Evolutionary conservation across 1,140 invertebrate species (phyloP), one percentile per base, ranked within the genome.

Genomic region (Latrodectus geometricus): DNA sequence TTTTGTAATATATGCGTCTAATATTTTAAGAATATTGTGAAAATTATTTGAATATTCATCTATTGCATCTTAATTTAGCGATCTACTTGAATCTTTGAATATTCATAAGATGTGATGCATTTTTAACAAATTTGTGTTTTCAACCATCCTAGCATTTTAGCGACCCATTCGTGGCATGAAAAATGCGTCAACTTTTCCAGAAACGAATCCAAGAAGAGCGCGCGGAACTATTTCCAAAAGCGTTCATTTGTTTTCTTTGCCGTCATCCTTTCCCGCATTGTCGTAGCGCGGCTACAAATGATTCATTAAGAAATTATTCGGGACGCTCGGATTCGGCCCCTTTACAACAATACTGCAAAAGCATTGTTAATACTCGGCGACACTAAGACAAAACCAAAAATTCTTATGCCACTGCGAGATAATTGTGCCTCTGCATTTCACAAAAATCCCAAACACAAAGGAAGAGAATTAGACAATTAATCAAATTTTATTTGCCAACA

Each of bases 221-320:
- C 74, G 15, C 0, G 50, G 52, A 54, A 23, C 74, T 35, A 21
- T n/a, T 21, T 2, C 21, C 54, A 54, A 35, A 72, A 81, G 79
- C 23, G 48, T n/a, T 23, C 79, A 81, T 79, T 21, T 79, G 23
- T 72, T 72, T 17, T 14, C 54, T 35, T 61, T 61, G 12, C 4
- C 21, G 8, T n/a, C 78, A 49, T 81, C 56, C 65, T 69, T 61
- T 61, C 8, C 35, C 54, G 54, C 54, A 61, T 17, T 61, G 54
- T 61, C 17, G 11, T 61, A 8, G 54, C 54, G 54, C 78, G 70
- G 70, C 78, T 35, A 35, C 35, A 35, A 81, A 81, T 81, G 78
- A 81, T 81, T 81, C 78, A 81, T 81, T 81, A 81, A 81, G 78
- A 81, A 81, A 81, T 81, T 81, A 81, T 81, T 81, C 52, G 78